Evolutionary conservation across 2,113 vertebrate species (phyloP).

Genomic region (Phaetusa simplex): DNA sequence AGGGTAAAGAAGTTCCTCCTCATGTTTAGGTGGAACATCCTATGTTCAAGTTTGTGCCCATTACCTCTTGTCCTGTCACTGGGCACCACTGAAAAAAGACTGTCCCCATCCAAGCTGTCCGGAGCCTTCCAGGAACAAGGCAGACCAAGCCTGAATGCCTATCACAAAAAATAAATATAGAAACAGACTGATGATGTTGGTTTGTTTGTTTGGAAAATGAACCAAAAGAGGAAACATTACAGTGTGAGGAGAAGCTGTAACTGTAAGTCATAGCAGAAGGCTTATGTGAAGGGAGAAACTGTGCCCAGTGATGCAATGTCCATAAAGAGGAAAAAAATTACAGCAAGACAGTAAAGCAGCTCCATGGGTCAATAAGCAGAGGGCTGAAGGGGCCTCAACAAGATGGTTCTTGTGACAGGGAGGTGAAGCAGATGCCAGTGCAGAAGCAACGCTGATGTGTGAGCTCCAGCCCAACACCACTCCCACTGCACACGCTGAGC

Average conservation of each 20-base stretch:
- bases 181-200: background rate
- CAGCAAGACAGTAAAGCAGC: background rate
- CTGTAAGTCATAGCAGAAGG: background rate
- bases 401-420: background rate
- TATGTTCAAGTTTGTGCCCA: too few relatives aligned
- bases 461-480: background rate
- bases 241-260: background rate
- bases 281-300: background rate
- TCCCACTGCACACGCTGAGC: fast-evolving
- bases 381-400: background rate
- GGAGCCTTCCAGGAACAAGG: background rate
- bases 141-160: background rate
- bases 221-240: background rate
- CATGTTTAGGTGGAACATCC: too few relatives aligned
- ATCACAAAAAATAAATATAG: background rate
- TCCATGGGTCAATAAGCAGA: background rate
- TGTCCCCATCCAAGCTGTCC: too few relatives aligned
- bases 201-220: background rate
- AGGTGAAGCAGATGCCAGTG: fast-evolving
- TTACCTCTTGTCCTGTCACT: too few relatives aligned
- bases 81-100: too few relatives aligned
- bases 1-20: too few relatives aligned
- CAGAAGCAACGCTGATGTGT: fast-evolving
- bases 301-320: background rate
- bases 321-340: background rate